Percentiles rank a stretch among this genome's conserved stretches.
These are phyloP conservation scores for Odontomachus brunneus DNA, from an alignment of 1,140 invertebrate species.

Conservation along the genomic window DNA sequence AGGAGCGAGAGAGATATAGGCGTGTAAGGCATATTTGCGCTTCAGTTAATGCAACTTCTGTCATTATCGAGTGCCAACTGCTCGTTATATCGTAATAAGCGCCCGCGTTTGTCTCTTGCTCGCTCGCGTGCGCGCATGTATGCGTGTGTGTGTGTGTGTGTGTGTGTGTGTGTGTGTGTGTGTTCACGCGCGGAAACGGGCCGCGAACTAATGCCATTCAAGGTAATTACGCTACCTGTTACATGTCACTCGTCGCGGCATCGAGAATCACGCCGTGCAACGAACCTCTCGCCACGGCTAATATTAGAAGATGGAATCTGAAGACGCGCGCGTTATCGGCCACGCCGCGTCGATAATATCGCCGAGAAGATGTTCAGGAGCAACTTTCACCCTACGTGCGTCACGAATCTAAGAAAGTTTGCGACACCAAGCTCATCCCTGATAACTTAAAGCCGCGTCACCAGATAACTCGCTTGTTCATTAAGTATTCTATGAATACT, in stretches of 20 bases:
- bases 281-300: slow-evolving; percentile 26
- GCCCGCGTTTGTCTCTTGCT: not conserved
- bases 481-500: not conserved
- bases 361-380: no score
- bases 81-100: slow-evolving; percentile 69
- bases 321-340: not conserved
- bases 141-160: no score
- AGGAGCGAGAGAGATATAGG: not conserved
- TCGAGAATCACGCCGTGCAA: slow-evolving; percentile 22
- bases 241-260: slow-evolving; percentile 54
- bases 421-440: no score
- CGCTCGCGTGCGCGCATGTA: not conserved
- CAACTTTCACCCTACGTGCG: no score
- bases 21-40: not conserved
- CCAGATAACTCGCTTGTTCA: not conserved
- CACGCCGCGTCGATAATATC: slow-evolving; percentile 35
- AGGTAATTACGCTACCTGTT: slow-evolving; percentile 70
- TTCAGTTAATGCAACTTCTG: slow-evolving; percentile 54
- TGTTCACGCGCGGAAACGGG: slow-evolving; percentile 54
- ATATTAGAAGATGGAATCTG: slow-evolving; percentile 28
- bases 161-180: no score
- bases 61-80: slow-evolving; percentile 67
- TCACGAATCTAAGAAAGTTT: no score
- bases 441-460: no score
- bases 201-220: slow-evolving; percentile 66